phyloP scores from a whole-genome alignment of 1,140 invertebrate species.

The Heliconius melpomene region DNA sequence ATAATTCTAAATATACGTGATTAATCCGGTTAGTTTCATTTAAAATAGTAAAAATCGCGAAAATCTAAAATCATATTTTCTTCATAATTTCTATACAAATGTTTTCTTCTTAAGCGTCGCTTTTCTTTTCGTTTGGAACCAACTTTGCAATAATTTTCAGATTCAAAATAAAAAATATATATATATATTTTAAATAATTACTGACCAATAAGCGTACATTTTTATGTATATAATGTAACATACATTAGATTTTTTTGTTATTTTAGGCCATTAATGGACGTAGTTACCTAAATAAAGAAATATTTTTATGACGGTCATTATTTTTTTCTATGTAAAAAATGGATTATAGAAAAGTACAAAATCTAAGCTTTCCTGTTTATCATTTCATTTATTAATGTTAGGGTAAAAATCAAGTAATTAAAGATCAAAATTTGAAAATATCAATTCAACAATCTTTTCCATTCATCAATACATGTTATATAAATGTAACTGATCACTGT shows the following conservation, averaged over 20 bases:
- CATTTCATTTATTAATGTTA: too few relatives aligned
- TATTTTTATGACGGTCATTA: not conserved
- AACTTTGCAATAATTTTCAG: not conserved
- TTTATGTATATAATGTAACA: not conserved
- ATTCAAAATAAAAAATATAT: not conserved
- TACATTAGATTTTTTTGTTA: not conserved
- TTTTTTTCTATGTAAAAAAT: not conserved
- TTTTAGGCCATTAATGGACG: not conserved
- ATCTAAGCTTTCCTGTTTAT: too few relatives aligned
- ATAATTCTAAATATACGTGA: not conserved
- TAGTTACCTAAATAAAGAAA: not conserved
- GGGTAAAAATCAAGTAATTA: too few relatives aligned
- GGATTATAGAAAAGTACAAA: too few relatives aligned
- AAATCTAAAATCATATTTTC: constrained; percentile 1
- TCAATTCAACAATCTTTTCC: too few relatives aligned
- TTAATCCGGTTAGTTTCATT: too few relatives aligned
- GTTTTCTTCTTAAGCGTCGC: not conserved
- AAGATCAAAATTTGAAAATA: too few relatives aligned
- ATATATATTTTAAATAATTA: not conserved
- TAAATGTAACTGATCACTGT: too few relatives aligned
- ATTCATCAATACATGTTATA: too few relatives aligned
- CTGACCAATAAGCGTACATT: not conserved
- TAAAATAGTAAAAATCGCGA: too few relatives aligned
- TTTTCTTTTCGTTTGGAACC: not conserved
- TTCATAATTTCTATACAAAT: too few relatives aligned